phyloP scores from a whole-genome alignment of 2,888 invertebrate species.

The Malacosoma neustria region DNA sequence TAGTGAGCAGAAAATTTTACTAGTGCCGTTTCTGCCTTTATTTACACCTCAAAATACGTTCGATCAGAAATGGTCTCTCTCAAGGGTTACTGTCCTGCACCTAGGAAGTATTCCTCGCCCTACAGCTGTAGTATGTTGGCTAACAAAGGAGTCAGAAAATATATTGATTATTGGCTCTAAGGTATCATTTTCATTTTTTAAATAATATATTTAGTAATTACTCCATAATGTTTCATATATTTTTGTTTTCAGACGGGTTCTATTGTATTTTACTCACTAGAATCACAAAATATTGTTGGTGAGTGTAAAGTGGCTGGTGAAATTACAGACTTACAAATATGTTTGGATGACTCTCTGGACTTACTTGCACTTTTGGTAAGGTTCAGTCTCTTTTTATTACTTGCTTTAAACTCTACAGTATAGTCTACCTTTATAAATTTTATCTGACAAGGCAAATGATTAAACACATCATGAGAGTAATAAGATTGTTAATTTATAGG shows the following conservation, averaged over 20 bases:
- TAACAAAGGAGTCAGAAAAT: slow-evolving; percentile 81
- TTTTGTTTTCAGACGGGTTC: slow-evolving; percentile 63
- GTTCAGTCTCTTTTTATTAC: slow-evolving; percentile 6
- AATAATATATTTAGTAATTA: background rate
- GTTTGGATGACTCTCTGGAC: slow-evolving; percentile 82
- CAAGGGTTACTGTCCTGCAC: slow-evolving; percentile 62
- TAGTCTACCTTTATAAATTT: slow-evolving; percentile 1
- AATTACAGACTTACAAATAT: slow-evolving; percentile 78
- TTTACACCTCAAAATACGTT: slow-evolving; percentile 57
- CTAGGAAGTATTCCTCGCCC: slow-evolving; percentile 62
- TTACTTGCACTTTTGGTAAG: slow-evolving; percentile 62
- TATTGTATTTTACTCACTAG: slow-evolving; percentile 81
- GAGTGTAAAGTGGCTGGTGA: slow-evolving; percentile 78
- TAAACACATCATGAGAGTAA: no score
- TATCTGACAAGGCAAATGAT: background rate
- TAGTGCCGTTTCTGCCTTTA: slow-evolving; percentile 65
- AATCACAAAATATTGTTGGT: slow-evolving; percentile 79
- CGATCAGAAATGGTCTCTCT: slow-evolving; percentile 64
- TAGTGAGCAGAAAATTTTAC: slow-evolving; percentile 65
- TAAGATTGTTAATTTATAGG: no score
- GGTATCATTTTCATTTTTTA: slow-evolving; percentile 26
- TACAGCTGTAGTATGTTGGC: slow-evolving; percentile 83
- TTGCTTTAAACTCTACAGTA: slow-evolving; percentile 3
- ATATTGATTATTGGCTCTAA: slow-evolving; percentile 82
- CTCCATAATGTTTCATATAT: background rate